These are phyloP conservation scores for Malacoctenus gilli DNA, from an alignment of 2,797 vertebrate genomes.

Conservation along the genomic window DNA sequence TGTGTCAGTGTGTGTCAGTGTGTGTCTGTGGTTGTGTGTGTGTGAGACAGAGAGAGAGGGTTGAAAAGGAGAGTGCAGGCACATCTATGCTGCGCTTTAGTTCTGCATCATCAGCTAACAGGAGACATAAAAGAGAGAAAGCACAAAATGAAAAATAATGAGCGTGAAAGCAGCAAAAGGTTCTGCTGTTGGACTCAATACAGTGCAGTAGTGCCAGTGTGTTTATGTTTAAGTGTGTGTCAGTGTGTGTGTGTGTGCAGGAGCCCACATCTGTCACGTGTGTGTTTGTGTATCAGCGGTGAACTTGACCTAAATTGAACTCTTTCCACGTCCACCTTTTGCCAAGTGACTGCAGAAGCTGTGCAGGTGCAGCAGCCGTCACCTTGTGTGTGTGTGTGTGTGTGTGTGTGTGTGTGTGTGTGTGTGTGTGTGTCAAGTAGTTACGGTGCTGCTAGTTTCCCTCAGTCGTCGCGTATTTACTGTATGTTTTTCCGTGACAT, in stretches of 20 bases:
- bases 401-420: too few relatives aligned
- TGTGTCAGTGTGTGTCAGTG: constrained; percentile 21
- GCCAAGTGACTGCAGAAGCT: neutral
- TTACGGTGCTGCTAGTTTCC: too few relatives aligned
- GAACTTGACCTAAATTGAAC: neutral
- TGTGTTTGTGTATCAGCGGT: neutral
- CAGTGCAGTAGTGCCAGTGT: neutral
- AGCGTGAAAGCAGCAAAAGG: constrained; percentile 1
- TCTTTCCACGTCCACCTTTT: neutral
- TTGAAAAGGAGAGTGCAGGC: constrained; percentile 11
- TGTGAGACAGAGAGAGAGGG: neutral
- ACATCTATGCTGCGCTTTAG: constrained; percentile 27
- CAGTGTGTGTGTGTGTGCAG: neutral
- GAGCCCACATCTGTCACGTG: neutral
- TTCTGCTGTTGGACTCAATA: too few relatives aligned
- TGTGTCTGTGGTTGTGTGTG: constrained; percentile 9
- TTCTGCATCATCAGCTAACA: constrained; percentile 42
- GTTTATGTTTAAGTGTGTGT: neutral
- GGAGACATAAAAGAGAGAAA: constrained; percentile 26
- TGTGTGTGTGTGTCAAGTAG: neutral
- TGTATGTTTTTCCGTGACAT: neutral
- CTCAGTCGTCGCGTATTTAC: neutral
- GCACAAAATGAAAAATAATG: constrained; percentile 17
- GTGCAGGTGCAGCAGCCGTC: too few relatives aligned
- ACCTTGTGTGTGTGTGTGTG: neutral